These are phyloP conservation scores for Phocoena sinus DNA, from an alignment of 2,113 vertebrate species.

Conservation along the genomic window DNA sequence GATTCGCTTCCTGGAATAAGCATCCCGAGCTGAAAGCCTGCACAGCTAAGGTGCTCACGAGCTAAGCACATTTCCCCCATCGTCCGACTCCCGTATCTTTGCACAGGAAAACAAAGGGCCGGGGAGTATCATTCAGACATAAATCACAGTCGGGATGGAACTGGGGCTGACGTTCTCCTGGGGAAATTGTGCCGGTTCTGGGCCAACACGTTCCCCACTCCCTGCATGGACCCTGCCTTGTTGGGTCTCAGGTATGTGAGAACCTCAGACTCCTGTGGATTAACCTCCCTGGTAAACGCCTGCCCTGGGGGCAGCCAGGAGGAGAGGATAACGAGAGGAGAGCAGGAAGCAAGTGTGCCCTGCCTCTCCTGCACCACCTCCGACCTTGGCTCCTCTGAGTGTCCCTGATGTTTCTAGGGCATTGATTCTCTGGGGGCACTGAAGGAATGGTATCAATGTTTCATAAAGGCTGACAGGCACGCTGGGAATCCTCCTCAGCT, in stretches of 20 bases:
- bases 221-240: fast-evolving
- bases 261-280: background rate
- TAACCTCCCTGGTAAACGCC: background rate
- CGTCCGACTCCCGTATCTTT: background rate
- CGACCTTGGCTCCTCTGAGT: background rate
- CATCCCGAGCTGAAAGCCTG: background rate
- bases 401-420: background rate
- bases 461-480: background rate
- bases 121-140: fast-evolving
- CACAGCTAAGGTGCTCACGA: fast-evolving
- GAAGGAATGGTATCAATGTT: background rate
- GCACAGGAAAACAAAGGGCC: fast-evolving
- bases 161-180: fast-evolving
- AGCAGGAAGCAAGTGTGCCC: background rate
- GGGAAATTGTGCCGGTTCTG: background rate
- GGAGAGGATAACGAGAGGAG: fast-evolving
- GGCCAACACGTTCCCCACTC: background rate
- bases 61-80: background rate
- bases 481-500: background rate
- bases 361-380: background rate
- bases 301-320: fast-evolving
- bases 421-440: background rate
- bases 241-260: background rate
- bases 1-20: background rate
- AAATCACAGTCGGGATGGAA: background rate